Percentiles rank a stretch among this genome's conserved stretches.
Conservation (phyloP, 2,888 invertebrate species). For the Phytoseiulus persimilis region DNA sequence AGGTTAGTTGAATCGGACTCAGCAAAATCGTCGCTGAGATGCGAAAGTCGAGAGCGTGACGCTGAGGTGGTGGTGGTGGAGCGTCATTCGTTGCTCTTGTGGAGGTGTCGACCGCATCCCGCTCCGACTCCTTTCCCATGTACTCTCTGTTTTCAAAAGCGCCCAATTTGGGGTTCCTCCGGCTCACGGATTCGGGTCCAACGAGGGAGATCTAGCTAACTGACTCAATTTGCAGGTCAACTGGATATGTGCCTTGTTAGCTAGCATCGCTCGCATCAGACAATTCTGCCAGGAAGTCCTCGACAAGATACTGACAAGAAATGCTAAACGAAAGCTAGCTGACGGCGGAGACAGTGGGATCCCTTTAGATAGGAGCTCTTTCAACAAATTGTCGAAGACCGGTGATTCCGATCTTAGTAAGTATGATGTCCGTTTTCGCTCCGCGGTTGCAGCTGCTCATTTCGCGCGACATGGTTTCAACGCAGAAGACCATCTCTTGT, state of each 20-base stretch:
- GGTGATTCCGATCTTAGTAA: background rate
- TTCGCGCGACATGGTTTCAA: too few relatives aligned
- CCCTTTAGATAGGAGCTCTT: background rate
- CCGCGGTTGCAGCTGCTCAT: too few relatives aligned
- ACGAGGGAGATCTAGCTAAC: background rate
- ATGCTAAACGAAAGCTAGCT: background rate
- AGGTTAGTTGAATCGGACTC: background rate
- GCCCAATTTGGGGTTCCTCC: too few relatives aligned
- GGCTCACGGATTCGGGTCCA: background rate
- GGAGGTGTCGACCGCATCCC: too few relatives aligned
- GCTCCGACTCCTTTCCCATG: too few relatives aligned
- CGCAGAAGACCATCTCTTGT: too few relatives aligned
- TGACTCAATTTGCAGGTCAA: background rate
- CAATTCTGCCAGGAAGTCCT: conserved; percentile 22
- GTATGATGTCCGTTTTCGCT: background rate
- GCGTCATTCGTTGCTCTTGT: too few relatives aligned
- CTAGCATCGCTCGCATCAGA: conserved; percentile 25
- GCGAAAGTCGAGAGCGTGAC: too few relatives aligned
- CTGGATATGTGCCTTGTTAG: conserved; percentile 27
- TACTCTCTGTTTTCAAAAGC: too few relatives aligned
- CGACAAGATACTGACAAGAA: background rate
- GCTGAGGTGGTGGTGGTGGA: too few relatives aligned
- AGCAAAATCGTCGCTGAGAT: background rate
- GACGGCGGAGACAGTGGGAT: background rate
- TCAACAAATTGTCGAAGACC: background rate